Evolutionary conservation across 2,797 vertebrate species (phyloP).

Genomic region (Spinus pinus): DNA sequence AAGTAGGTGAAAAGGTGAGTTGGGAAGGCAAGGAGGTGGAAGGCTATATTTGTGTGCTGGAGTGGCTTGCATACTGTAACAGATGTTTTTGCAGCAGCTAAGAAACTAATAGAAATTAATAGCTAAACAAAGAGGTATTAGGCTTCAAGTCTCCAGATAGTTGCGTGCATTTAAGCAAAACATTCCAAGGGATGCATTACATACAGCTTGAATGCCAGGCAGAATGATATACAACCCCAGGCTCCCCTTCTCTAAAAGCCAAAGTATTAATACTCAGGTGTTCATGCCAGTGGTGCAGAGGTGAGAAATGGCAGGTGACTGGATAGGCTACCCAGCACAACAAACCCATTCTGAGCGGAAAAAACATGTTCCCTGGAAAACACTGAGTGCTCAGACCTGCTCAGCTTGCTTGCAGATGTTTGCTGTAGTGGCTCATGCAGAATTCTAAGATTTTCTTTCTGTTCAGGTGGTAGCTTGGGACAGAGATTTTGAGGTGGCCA

Average conservation of each 20-base stretch:
- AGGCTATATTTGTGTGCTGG: neutral
- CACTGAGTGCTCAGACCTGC: neutral
- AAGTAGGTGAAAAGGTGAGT: neutral
- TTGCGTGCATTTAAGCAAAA: neutral
- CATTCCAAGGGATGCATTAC: conserved; percentile 43
- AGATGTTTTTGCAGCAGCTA: conserved; percentile 48
- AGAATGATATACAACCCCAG: neutral
- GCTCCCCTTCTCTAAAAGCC: neutral
- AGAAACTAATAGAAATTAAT: conserved; percentile 37
- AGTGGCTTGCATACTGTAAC: neutral
- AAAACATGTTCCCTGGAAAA: neutral
- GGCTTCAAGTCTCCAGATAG: conserved; percentile 3
- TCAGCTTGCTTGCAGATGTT: neutral
- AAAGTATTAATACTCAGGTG: neutral
- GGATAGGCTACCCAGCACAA: neutral
- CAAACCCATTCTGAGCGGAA: neutral
- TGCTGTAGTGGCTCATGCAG: fast-evolving
- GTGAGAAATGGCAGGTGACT: neutral
- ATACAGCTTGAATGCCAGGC: neutral
- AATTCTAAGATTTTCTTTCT: neutral
- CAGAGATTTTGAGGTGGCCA: neutral
- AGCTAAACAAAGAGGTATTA: conserved; percentile 46
- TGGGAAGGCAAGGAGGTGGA: neutral
- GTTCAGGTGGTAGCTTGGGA: neutral
- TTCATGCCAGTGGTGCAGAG: neutral